phyloP scores from a whole-genome alignment of 2,113 vertebrate species.

The Oncorhynchus gorbuscha region DNA sequence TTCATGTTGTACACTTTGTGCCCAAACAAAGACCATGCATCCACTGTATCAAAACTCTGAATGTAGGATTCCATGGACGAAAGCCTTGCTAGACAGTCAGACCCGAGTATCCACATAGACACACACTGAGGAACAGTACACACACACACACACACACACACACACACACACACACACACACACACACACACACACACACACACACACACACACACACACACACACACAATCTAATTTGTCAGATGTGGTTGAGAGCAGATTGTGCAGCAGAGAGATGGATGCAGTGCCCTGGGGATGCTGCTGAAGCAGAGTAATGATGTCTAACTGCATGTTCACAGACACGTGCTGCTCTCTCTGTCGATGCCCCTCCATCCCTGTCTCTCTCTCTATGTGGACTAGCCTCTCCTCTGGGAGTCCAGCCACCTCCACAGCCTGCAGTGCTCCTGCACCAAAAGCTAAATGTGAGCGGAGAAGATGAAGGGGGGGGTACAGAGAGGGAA shows the following conservation, averaged over 20 bases:
- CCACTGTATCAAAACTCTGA: too few species aligned
- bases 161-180: neutral
- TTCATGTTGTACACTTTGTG: too few species aligned
- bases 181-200: neutral
- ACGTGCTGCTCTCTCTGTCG: constrained; percentile 3
- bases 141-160: neutral
- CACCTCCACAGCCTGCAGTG: neutral
- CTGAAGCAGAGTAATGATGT: neutral
- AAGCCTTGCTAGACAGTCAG: neutral
- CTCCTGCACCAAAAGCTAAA: constrained; percentile 4
- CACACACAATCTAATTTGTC: neutral
- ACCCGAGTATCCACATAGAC: neutral
- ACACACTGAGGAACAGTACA: neutral
- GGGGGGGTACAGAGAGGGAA: neutral
- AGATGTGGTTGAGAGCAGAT: neutral
- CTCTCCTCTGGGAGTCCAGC: neutral
- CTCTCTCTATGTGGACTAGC: constrained; percentile 1
- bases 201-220: neutral
- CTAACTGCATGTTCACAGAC: constrained; percentile 1
- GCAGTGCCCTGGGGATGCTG: neutral
- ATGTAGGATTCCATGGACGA: neutral
- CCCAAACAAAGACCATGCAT: too few species aligned
- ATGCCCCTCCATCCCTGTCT: neutral
- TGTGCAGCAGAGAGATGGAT: neutral
- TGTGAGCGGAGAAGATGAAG: neutral